Percentiles rank a stretch among this genome's conserved stretches.
Evolutionary conservation across 2,797 vertebrate species (phyloP).

Genomic region (Labeo calbasu): DNA sequence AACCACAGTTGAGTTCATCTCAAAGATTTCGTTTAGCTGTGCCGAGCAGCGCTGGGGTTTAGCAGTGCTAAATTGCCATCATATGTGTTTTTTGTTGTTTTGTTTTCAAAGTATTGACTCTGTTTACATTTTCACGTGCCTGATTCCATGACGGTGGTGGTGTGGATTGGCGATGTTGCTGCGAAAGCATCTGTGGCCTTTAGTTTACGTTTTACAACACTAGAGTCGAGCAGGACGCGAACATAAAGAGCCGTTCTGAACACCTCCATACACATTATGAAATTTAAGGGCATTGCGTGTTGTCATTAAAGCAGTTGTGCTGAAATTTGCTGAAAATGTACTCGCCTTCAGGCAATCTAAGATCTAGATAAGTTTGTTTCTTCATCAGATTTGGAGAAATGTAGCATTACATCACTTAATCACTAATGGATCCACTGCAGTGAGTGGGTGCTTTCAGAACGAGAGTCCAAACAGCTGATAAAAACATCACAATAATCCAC

Average conservation of each 20-base stretch:
- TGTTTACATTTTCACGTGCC: slow-evolving; percentile 84
- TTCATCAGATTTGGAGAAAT: neutral
- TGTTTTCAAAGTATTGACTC: slow-evolving; percentile 60
- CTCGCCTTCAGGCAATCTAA: neutral
- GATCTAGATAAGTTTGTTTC: neutral
- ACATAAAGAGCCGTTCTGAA: neutral
- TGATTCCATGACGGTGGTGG: slow-evolving; percentile 75
- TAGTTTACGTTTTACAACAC: slow-evolving; percentile 41
- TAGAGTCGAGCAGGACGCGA: slow-evolving; percentile 28
- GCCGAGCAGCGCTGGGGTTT: slow-evolving; percentile 61
- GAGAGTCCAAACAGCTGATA: too few species aligned
- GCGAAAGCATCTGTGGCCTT: slow-evolving; percentile 75
- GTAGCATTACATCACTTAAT: neutral
- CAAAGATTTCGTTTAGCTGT: slow-evolving; percentile 61
- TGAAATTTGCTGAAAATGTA: neutral
- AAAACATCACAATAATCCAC: too few species aligned
- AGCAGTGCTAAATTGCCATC: slow-evolving; percentile 23
- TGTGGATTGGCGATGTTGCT: slow-evolving; percentile 61
- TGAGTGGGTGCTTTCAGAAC: too few species aligned
- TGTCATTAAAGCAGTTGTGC: neutral
- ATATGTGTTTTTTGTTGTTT: slow-evolving; percentile 51
- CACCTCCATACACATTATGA: neutral
- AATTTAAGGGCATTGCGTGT: neutral
- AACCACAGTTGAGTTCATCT: slow-evolving; percentile 38
- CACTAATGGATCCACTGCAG: neutral